phyloP scores from a whole-genome alignment of 2,113 vertebrate species.

The Hystrix cristata region DNA sequence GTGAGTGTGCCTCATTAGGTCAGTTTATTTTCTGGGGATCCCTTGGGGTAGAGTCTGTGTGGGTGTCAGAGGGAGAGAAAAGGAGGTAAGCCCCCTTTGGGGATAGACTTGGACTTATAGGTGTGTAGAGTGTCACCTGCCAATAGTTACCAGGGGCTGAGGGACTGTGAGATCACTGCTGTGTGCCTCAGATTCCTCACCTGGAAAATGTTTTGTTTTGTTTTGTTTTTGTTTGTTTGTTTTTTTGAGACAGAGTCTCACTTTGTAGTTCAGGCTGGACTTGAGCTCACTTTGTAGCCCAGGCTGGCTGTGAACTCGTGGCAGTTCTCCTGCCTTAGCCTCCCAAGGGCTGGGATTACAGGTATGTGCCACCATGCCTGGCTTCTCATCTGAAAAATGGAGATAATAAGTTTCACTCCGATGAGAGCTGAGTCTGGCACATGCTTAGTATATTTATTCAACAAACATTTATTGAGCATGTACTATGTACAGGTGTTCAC shows the following conservation, averaged over 20 bases:
- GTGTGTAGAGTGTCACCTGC: background rate
- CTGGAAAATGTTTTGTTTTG: background rate
- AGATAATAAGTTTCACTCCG: too few species aligned
- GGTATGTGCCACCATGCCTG: too few species aligned
- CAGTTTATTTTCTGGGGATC: slow-evolving; percentile 16
- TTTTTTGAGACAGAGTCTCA: too few species aligned
- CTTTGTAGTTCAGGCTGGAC: too few species aligned
- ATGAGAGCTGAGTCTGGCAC: background rate
- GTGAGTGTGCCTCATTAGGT: background rate
- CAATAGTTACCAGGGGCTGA: too few species aligned
- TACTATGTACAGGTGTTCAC: background rate
- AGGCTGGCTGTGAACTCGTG: too few species aligned
- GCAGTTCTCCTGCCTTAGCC: too few species aligned
- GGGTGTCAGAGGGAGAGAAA: slow-evolving; percentile 1
- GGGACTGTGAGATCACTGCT: background rate
- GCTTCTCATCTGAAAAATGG: background rate
- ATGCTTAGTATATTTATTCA: background rate
- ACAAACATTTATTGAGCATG: background rate
- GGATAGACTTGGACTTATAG: background rate
- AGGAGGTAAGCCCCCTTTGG: background rate
- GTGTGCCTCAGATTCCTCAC: background rate
- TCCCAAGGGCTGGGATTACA: too few species aligned
- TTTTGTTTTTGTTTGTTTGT: too few species aligned
- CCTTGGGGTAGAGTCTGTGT: background rate
- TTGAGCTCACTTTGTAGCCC: too few species aligned